Conservation (phyloP, 2,797 vertebrate genomes). For the Manis pentadactyla region DNA sequence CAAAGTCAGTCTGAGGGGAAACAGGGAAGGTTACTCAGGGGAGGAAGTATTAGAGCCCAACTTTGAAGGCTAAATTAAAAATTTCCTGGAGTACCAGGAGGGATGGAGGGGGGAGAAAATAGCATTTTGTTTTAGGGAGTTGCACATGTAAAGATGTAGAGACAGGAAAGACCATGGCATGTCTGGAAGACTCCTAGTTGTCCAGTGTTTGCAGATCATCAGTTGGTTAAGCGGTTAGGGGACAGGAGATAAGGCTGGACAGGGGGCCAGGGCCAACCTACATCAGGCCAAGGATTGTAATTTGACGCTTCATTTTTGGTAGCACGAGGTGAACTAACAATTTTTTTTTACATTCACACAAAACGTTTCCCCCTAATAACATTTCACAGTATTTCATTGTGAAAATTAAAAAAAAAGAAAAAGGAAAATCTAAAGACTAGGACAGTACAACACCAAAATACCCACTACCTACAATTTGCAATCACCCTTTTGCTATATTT, state of each 20-base stretch:
- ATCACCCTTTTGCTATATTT: not conserved
- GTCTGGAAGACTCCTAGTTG: not conserved
- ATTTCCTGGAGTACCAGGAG: not conserved
- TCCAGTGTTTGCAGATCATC: not conserved
- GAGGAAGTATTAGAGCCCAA: not conserved
- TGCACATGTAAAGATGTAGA: not conserved
- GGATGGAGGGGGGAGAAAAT: not conserved
- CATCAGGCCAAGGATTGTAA: fast-evolving
- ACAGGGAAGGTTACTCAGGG: not conserved
- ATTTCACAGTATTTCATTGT: not conserved
- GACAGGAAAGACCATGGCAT: fast-evolving
- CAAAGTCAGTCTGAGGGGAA: not conserved
- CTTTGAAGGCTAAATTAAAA: not conserved
- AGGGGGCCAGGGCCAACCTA: not conserved
- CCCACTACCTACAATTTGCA: not conserved
- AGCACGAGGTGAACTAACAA: not conserved
- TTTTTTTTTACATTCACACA: not conserved
- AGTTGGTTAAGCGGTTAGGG: not conserved
- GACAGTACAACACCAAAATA: not conserved
- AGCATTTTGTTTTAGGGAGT: not conserved
- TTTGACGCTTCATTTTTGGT: not conserved
- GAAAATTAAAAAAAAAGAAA: not conserved
- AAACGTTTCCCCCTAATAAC: not conserved
- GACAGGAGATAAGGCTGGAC: not conserved
- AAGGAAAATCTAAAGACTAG: not conserved